These are phyloP conservation scores for Pristionchus japonicus DNA, from an alignment of 2,888 invertebrate species.

Conservation along the genomic window DNA sequence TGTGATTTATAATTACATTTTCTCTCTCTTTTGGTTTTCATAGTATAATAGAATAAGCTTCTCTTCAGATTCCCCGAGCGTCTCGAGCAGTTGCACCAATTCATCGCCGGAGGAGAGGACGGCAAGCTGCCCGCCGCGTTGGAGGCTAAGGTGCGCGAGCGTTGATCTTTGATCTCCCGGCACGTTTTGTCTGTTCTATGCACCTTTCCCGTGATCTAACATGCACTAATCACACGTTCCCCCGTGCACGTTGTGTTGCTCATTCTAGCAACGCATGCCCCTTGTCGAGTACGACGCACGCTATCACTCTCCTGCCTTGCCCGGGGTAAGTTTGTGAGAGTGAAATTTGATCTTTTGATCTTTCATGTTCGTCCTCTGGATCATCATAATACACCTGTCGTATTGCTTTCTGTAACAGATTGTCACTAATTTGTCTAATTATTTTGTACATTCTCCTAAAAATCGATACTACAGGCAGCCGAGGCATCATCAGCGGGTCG, in stretches of 20 bases:
- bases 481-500: background rate
- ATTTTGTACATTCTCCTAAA: background rate
- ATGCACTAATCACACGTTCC: background rate
- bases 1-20: no score
- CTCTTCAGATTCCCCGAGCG: constrained; percentile 1
- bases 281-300: background rate
- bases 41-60: background rate
- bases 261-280: background rate
- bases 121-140: background rate
- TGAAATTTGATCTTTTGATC: background rate
- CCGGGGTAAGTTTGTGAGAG: background rate
- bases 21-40: no score
- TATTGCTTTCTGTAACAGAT: background rate
- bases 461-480: background rate
- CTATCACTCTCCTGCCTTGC: background rate
- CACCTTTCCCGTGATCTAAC: background rate
- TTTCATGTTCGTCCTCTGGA: background rate
- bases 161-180: background rate
- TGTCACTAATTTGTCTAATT: background rate
- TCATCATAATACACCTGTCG: no score
- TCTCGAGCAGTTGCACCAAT: background rate
- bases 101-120: background rate
- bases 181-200: no score
- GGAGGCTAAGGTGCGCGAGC: background rate
- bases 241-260: background rate